These are phyloP conservation scores for Corvus moneduloides DNA, from an alignment of 2,113 vertebrate genomes.

Conservation along the genomic window DNA sequence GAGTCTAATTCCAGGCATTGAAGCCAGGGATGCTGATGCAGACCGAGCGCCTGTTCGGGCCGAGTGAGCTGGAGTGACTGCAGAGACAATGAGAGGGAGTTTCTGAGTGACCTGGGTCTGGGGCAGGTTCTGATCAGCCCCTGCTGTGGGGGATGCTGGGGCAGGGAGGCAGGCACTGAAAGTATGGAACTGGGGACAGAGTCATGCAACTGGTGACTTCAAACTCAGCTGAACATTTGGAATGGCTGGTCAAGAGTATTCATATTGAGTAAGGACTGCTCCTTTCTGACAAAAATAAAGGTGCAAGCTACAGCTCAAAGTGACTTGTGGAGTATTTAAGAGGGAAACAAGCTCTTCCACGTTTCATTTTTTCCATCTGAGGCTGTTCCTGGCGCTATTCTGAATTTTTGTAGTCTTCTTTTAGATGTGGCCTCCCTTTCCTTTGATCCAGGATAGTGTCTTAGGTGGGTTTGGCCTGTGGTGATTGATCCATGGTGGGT, in stretches of 20 bases:
- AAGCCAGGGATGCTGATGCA: slow-evolving; percentile 24
- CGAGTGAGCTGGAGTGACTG: neutral
- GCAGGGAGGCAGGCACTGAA: neutral
- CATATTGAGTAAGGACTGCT: neutral
- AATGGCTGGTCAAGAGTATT: neutral
- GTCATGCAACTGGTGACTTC: neutral
- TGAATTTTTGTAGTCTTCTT: neutral
- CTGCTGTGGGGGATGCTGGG: neutral
- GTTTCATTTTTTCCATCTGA: neutral
- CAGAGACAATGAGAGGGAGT: neutral
- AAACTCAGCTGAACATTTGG: neutral
- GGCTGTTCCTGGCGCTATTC: neutral
- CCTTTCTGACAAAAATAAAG: neutral
- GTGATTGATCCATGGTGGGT: neutral
- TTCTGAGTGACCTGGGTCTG: neutral
- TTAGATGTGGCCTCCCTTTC: neutral
- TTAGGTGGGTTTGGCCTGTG: neutral
- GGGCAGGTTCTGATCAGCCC: neutral
- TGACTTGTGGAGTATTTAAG: neutral
- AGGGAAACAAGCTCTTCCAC: neutral
- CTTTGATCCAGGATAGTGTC: neutral
- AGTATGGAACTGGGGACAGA: accelerated
- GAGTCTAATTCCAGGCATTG: slow-evolving; percentile 19
- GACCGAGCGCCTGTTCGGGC: accelerated
- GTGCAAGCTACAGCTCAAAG: neutral